Percentiles rank a stretch among this genome's conserved stretches.
Conservation (phyloP, 2,888 invertebrate genomes). For the Mechanitis messenoides region DNA sequence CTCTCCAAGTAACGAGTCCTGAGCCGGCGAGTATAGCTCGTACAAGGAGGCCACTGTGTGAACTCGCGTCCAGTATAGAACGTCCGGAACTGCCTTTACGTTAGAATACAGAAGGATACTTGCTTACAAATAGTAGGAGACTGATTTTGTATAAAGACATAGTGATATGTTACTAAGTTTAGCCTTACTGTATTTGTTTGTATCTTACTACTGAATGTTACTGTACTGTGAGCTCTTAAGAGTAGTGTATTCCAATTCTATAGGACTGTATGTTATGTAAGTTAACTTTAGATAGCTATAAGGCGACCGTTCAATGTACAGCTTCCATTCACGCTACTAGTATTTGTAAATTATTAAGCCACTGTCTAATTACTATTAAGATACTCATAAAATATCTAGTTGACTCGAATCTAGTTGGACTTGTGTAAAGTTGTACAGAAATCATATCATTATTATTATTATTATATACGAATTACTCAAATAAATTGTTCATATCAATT, state of each 20-base stretch:
- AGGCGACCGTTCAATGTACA: slow-evolving; percentile 66
- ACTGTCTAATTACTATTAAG: slow-evolving; percentile 66
- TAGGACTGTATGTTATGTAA: slow-evolving; percentile 68
- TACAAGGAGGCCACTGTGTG: slow-evolving; percentile 26
- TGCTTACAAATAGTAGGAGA: slow-evolving; percentile 72
- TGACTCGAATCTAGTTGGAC: slow-evolving; percentile 73
- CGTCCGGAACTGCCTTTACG: slow-evolving; percentile 55
- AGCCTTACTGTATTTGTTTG: slow-evolving; percentile 10
- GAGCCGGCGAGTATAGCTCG: slow-evolving; percentile 1
- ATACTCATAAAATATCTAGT: slow-evolving; percentile 73
- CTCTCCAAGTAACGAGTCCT: slow-evolving; percentile 2
- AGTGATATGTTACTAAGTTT: slow-evolving; percentile 35
- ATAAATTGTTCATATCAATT: slow-evolving; percentile 73
- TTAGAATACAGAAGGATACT: slow-evolving; percentile 40
- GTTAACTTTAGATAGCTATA: slow-evolving; percentile 50
- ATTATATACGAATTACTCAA: slow-evolving; percentile 72
- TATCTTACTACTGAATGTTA: slow-evolving; percentile 21
- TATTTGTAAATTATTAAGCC: slow-evolving; percentile 70
- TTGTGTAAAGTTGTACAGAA: slow-evolving; percentile 74
- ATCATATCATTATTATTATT: slow-evolving; percentile 72
- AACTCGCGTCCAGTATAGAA: slow-evolving; percentile 60
- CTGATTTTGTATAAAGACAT: slow-evolving; percentile 71
- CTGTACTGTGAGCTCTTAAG: slow-evolving; percentile 43
- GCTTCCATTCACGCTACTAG: slow-evolving; percentile 62
- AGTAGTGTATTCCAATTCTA: slow-evolving; percentile 62